Percentiles rank a stretch among this genome's conserved stretches.
These are phyloP conservation scores for Bombus cullumanus DNA, from an alignment of 1,140 invertebrate genomes.

Conservation along the genomic window DNA sequence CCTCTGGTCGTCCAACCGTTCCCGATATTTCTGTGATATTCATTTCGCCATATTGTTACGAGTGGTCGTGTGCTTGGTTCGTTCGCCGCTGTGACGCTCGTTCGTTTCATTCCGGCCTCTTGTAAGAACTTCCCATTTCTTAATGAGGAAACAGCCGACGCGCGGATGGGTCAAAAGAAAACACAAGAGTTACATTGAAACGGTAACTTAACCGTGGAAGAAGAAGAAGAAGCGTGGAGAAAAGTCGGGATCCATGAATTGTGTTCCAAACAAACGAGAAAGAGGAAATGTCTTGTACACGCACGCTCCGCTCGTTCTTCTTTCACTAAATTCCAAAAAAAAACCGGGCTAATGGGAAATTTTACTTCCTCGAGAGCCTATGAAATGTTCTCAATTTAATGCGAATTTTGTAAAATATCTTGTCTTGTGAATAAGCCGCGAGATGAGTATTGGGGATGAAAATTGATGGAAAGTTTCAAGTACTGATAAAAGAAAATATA, in stretches of 20 bases:
- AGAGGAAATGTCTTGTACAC: not conserved
- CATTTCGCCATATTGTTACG: slow-evolving; percentile 43
- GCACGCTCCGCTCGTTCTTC: not conserved
- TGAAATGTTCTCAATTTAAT: too few species aligned
- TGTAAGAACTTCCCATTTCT: slow-evolving; percentile 38
- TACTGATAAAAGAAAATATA: too few species aligned
- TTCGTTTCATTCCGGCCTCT: slow-evolving; percentile 1
- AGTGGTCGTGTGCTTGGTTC: not conserved
- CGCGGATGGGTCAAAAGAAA: not conserved
- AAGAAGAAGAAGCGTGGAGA: not conserved
- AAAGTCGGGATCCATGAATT: not conserved
- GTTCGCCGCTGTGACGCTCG: not conserved
- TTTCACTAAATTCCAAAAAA: not conserved
- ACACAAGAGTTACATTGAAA: slow-evolving; percentile 22
- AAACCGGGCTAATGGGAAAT: not conserved
- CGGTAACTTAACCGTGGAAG: slow-evolving; percentile 23
- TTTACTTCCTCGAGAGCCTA: not conserved
- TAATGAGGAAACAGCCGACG: slow-evolving; percentile 47
- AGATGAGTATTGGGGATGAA: too few species aligned
- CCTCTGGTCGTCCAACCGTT: slow-evolving; percentile 20
- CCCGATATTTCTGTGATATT: slow-evolving; percentile 35
- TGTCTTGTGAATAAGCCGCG: too few species aligned
- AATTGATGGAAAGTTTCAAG: too few species aligned
- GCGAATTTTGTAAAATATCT: not conserved
- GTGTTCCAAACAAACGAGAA: not conserved